Conservation (phyloP, 2,888 invertebrate species). For the Cyaniris semiargus region DNA sequence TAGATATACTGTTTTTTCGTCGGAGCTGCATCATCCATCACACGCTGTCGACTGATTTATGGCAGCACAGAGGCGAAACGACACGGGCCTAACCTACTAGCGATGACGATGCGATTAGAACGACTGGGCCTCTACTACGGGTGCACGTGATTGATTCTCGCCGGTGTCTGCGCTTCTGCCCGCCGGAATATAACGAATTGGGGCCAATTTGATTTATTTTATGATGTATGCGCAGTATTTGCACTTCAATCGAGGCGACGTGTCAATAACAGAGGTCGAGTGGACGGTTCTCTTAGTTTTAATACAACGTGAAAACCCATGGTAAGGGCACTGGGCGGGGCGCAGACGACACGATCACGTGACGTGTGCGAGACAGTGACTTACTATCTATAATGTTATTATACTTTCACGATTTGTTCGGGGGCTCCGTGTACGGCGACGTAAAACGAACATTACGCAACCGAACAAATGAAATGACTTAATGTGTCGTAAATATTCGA, state of each 20-base stretch:
- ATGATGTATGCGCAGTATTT: background rate
- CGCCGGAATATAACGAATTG: background rate
- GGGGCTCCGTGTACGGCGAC: background rate
- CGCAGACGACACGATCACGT: conserved; percentile 52
- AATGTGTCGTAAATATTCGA: conserved; percentile 25
- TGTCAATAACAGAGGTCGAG: background rate
- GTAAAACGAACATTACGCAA: conserved; percentile 24
- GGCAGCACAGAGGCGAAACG: conserved; percentile 63
- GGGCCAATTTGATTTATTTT: background rate
- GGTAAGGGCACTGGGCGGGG: conserved; percentile 28
- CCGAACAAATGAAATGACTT: conserved; percentile 29
- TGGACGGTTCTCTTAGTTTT: background rate
- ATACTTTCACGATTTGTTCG: conserved; percentile 13
- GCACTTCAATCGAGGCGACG: background rate
- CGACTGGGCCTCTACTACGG: conserved; percentile 38
- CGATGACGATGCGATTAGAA: conserved; percentile 71
- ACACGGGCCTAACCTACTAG: conserved; percentile 64
- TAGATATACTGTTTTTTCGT: conserved; percentile 56
- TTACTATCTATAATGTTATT: conserved; percentile 35
- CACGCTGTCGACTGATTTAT: conserved; percentile 73
- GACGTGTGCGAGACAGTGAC: conserved; percentile 55
- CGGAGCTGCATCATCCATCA: conserved; percentile 66
- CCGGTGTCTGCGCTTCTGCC: background rate
- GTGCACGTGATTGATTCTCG: conserved; percentile 18
- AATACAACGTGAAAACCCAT: background rate